Conservation (phyloP, 2,797 vertebrate species). For the Natrix natrix region DNA sequence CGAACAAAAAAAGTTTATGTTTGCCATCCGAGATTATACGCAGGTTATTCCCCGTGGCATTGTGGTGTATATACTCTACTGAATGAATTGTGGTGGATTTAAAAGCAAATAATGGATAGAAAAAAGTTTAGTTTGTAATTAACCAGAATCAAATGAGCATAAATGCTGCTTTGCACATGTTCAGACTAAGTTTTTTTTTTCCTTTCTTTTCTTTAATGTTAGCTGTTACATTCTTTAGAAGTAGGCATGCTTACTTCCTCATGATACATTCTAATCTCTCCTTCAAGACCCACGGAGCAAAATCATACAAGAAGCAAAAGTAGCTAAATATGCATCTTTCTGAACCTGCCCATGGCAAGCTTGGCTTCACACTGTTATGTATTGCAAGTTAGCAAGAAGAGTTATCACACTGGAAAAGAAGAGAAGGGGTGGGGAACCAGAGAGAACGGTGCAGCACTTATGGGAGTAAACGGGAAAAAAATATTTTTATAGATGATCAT, state of each 20-base stretch:
- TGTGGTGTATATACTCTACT: not conserved
- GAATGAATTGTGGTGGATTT: not conserved
- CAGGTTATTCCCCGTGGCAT: slow-evolving; percentile 15
- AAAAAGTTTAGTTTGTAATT: slow-evolving; percentile 36
- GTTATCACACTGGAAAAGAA: slow-evolving; percentile 6
- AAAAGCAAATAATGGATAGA: not conserved
- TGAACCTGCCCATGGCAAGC: slow-evolving; percentile 55
- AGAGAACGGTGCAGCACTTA: not conserved
- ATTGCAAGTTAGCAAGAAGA: slow-evolving; percentile 62
- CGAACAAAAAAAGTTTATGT: not conserved
- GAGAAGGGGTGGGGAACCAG: too few relatives aligned
- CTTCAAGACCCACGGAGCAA: slow-evolving; percentile 43
- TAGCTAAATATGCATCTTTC: slow-evolving; percentile 48
- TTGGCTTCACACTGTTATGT: slow-evolving; percentile 49
- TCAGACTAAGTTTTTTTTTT: slow-evolving; percentile 19
- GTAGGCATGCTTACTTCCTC: slow-evolving; percentile 51
- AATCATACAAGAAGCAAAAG: slow-evolving; percentile 48
- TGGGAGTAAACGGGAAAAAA: not conserved
- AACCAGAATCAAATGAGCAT: slow-evolving; percentile 47
- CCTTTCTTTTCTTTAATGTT: slow-evolving; percentile 18
- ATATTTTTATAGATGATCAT: slow-evolving; percentile 18
- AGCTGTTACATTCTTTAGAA: slow-evolving; percentile 47
- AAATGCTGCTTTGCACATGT: slow-evolving; percentile 45
- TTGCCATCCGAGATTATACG: slow-evolving; percentile 20
- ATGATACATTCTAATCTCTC: slow-evolving; percentile 40